Base-by-base conservation (phyloP, 2,113 vertebrate species). In the Elephas maximus region DNA sequence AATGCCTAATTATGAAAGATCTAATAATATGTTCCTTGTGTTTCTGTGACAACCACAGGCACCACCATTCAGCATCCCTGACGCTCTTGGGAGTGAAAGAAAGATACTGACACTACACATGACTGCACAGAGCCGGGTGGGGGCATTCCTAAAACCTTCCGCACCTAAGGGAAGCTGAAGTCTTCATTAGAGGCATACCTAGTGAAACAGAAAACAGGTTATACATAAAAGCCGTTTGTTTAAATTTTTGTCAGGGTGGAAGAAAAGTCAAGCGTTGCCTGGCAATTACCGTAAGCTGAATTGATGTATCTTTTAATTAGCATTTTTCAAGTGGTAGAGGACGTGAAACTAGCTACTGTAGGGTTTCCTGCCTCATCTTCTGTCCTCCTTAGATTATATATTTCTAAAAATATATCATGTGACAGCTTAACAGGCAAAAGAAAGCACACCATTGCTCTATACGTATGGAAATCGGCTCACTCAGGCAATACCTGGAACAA, bases 381-480 rank as follows among this genome's bases (percentile, higher is more conserved):
- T 84, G 28, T 80, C 92, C 93, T 20, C 65, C 67, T 44, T 28
- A 76, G 89, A 95, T 94, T 97, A 93, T 10, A 41, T 87, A n/a
- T 17, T 98, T 98, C 97, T 97, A 94, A 97, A 97, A 80, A 90
- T 95, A 97, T 51, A 20, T 76, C 88, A 86, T 88, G 17, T 98
- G 98, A 97, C 97, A 96, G 57, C 80, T 93, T 88, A 96, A 93
- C 94, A 85, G 94, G 97, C 95, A 26, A 93, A 45, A n/a, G 1
- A 71, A 97, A 83, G 94, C 96, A 51, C 2, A 44, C 1, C 0
- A 48, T 71, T 74, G 86, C 93, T 98, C 96, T 82, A 60, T 91
- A 95, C 88, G 97, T 91, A 91, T 96, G 98, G 97, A 97, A 97
- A 97, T 97, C 91, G 93, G 92, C 98, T 96, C 93, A n/a, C 80